Evolutionary conservation across 2,888 invertebrate species (phyloP).

Genomic region (Drosophila nigritarsus): DNA sequence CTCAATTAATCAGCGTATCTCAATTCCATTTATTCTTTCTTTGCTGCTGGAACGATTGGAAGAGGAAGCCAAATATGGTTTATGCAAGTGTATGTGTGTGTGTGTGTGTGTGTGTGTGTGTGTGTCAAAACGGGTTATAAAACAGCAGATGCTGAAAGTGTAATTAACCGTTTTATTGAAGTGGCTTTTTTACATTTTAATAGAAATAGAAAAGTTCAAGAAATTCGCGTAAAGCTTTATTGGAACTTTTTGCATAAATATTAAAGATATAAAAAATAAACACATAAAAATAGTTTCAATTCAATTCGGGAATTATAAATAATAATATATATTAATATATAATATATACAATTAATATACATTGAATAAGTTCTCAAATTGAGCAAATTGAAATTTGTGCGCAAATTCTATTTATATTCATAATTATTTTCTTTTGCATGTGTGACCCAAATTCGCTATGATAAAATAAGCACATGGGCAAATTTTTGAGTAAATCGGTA

Average conservation of each 20-base stretch:
- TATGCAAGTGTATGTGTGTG: not conserved
- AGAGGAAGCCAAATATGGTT: slow-evolving; percentile 31
- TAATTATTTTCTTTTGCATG: not conserved
- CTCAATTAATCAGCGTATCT: slow-evolving; percentile 59
- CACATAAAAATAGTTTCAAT: too few relatives aligned
- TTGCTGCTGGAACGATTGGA: slow-evolving; percentile 11
- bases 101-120: not conserved
- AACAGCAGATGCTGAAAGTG: not conserved
- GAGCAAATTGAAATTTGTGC: not conserved
- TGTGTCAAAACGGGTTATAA: not conserved
- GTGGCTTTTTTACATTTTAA: not conserved
- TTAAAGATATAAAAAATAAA: too few relatives aligned
- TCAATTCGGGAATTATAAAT: too few relatives aligned
- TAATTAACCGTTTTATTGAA: slow-evolving; percentile 31
- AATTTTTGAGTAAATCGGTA: not conserved
- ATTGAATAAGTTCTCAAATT: not conserved
- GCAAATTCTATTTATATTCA: not conserved
- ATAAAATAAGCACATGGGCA: not conserved
- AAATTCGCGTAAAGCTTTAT: not conserved
- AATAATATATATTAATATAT: too few relatives aligned
- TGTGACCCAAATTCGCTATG: not conserved
- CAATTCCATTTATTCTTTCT: slow-evolving; percentile 21
- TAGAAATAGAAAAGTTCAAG: not conserved
- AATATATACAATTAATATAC: not conserved
- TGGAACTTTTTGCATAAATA: too few relatives aligned